Evolutionary conservation across 2,113 vertebrate genomes (phyloP).

Genomic region (Spea bombifrons): DNA sequence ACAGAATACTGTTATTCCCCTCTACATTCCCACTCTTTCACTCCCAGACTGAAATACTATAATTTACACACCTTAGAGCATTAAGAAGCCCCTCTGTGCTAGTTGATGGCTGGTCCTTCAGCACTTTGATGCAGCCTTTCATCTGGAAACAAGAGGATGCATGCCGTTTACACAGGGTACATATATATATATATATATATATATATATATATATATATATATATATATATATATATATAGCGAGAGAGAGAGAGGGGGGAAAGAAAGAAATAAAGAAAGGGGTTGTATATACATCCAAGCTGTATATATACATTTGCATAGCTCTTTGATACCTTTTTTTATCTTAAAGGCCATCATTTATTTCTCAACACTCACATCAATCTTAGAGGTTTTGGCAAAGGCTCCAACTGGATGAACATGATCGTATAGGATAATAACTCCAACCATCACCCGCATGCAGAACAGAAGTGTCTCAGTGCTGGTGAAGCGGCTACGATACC

Average conservation of each 20-base stretch:
- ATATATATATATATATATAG: too few relatives aligned
- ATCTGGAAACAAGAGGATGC: constrained; percentile 65
- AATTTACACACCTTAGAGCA: constrained; percentile 74
- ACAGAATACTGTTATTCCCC: not conserved
- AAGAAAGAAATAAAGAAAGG: too few relatives aligned
- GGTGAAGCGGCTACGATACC: constrained; percentile 89
- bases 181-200: too few relatives aligned
- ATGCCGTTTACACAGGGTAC: not conserved
- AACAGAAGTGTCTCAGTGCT: constrained; percentile 91
- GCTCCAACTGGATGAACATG: constrained; percentile 90
- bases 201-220: too few relatives aligned
- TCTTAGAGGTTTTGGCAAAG: constrained; percentile 91
- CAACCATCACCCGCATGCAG: constrained; percentile 94
- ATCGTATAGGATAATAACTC: constrained; percentile 91
- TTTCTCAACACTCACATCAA: constrained; percentile 73
- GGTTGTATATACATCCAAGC: too few relatives aligned
- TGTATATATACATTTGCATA: too few relatives aligned
- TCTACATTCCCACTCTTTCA: not conserved
- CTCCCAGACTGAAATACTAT: not conserved
- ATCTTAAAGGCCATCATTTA: not conserved
- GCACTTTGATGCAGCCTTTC: constrained; percentile 93
- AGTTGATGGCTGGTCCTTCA: constrained; percentile 90
- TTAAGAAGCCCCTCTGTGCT: constrained; percentile 90
- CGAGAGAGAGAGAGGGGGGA: too few relatives aligned
- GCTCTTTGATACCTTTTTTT: too few relatives aligned